Evolutionary conservation across 2,888 invertebrate genomes (phyloP).

Genomic region (Diadegma fenestrale): DNA sequence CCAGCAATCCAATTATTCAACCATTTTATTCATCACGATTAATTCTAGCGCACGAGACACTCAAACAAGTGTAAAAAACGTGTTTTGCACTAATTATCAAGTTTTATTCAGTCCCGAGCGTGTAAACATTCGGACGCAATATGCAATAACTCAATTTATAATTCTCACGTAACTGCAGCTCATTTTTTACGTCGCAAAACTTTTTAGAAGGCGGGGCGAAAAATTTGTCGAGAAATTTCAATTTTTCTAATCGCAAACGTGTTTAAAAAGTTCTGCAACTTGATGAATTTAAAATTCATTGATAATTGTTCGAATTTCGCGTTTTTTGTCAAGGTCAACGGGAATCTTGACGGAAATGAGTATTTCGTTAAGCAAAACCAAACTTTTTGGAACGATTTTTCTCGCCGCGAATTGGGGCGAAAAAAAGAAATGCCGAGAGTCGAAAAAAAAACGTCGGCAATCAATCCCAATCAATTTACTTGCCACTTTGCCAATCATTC

Average conservation of each 20-base stretch:
- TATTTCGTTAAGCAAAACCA: too few species aligned
- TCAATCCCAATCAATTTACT: conserved; percentile 59
- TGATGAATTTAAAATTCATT: too few species aligned
- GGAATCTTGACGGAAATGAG: too few species aligned
- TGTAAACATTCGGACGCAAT: background rate
- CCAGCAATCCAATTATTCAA: background rate
- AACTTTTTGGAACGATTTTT: background rate
- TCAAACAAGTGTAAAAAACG: background rate
- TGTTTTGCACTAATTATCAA: background rate
- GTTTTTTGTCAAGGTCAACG: too few species aligned
- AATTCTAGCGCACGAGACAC: background rate
- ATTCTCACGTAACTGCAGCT: background rate
- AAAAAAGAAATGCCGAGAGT: conserved; percentile 20
- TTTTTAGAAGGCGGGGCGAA: too few species aligned
- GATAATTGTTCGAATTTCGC: too few species aligned
- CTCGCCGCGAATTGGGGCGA: conserved; percentile 21
- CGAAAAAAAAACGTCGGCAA: conserved; percentile 21
- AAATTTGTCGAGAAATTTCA: too few species aligned
- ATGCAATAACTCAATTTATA: background rate
- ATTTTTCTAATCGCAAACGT: too few species aligned
- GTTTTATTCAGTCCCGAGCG: background rate
- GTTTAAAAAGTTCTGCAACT: too few species aligned
- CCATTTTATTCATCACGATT: too few species aligned
- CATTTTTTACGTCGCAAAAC: background rate
- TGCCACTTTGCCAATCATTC: conserved; percentile 40